These are phyloP conservation scores for Abrostola triplasia DNA, from an alignment of 2,888 invertebrate species.

Conservation along the genomic window DNA sequence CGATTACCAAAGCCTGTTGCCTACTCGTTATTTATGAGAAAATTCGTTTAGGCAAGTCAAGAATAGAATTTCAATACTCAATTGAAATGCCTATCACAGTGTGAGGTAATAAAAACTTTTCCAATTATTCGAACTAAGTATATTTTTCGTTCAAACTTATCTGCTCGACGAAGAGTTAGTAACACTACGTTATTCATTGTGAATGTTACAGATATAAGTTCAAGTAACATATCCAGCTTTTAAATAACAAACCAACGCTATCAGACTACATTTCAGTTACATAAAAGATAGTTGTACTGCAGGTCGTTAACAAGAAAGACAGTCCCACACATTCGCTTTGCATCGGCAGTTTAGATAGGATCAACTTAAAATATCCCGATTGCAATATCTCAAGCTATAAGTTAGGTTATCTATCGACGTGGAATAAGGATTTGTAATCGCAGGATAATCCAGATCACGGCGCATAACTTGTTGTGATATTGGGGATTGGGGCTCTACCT, in stretches of 20 bases:
- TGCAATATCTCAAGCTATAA: constrained; percentile 65
- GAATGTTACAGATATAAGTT: constrained; percentile 31
- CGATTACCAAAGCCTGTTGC: constrained; percentile 17
- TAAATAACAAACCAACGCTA: constrained; percentile 55
- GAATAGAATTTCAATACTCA: constrained; percentile 24
- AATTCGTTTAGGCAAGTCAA: constrained; percentile 4
- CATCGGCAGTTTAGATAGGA: constrained; percentile 74
- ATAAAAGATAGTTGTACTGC: constrained; percentile 72
- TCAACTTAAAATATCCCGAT: constrained; percentile 72
- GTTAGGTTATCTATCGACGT: constrained; percentile 65
- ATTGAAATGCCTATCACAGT: constrained; percentile 18
- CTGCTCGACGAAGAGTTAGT: constrained; percentile 16
- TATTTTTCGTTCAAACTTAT: constrained; percentile 4
- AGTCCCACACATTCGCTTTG: constrained; percentile 74
- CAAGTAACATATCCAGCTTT: constrained; percentile 32
- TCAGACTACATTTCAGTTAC: constrained; percentile 64
- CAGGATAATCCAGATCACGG: constrained; percentile 70
- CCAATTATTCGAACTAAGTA: constrained; percentile 23
- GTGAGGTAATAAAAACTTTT: constrained; percentile 27
- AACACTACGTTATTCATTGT: constrained; percentile 18
- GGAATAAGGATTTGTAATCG: constrained; percentile 73
- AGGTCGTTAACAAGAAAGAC: constrained; percentile 76
- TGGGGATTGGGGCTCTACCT: constrained; percentile 38
- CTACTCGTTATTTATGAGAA: constrained; percentile 31
- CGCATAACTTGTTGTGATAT: constrained; percentile 58